These are phyloP conservation scores for Trematomus loennbergii DNA, from an alignment of 2,113 vertebrate species.

Conservation along the genomic window DNA sequence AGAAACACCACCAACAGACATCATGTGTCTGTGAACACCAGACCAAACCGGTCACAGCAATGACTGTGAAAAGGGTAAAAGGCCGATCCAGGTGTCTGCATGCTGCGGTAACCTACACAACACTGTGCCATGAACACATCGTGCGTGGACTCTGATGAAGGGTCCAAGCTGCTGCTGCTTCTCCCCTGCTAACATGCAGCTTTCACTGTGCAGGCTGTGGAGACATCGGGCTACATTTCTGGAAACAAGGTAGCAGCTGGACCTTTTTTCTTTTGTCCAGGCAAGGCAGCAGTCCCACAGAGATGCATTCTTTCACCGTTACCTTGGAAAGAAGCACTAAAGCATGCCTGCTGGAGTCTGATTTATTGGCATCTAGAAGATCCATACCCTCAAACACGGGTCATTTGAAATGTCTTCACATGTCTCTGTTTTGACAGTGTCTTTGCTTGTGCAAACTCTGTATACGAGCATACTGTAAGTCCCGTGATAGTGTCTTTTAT, in stretches of 20 bases:
- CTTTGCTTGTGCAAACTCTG: too few species aligned
- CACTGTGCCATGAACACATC: not conserved
- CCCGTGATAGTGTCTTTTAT: too few species aligned
- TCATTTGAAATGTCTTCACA: not conserved
- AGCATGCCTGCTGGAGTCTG: not conserved
- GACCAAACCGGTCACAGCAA: too few species aligned
- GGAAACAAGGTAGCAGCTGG: not conserved
- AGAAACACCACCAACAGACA: too few species aligned
- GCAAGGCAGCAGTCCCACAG: not conserved
- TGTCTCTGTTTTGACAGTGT: not conserved
- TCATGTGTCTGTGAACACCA: too few species aligned
- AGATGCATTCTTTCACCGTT: not conserved
- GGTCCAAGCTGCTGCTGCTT: not conserved
- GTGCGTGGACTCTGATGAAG: not conserved
- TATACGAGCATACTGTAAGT: too few species aligned
- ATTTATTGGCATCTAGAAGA: not conserved
- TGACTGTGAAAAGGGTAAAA: too few species aligned
- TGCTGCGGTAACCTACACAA: not conserved
- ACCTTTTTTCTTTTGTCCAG: conserved; percentile 10
- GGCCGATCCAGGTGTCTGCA: not conserved
- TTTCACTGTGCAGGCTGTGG: too few species aligned
- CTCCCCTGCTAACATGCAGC: not conserved
- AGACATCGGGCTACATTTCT: not conserved
- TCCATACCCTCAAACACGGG: not conserved
- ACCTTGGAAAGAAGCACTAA: conserved; percentile 1